Percentiles rank a stretch among this genome's conserved stretches.
phyloP scores from a whole-genome alignment of 1,140 invertebrate species.

The Drosophila micromelanica region DNA sequence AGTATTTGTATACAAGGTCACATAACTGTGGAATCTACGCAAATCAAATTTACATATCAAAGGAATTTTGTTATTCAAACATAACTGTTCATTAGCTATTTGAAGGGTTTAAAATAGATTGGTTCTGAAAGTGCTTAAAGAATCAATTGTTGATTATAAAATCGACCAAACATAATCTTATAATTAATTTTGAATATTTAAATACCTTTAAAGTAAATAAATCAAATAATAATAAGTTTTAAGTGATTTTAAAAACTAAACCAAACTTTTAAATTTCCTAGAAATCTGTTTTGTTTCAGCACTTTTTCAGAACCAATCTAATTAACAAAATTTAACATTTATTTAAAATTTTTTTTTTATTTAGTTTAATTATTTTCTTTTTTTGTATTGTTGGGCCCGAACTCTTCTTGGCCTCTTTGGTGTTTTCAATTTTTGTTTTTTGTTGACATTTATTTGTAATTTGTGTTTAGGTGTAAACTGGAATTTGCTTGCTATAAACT shows the following conservation, averaged over 20 bases:
- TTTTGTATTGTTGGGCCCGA: conserved; percentile 28
- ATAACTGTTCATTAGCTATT: conserved; percentile 39
- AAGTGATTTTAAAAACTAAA: no score
- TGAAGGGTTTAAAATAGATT: conserved; percentile 33
- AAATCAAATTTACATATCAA: conserved; percentile 69
- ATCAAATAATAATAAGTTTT: no score
- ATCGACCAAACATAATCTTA: no score
- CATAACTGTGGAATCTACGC: conserved; percentile 66
- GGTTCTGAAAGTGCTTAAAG: conserved; percentile 19
- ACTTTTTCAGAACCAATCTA: conserved; percentile 49
- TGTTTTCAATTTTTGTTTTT: conserved; percentile 17
- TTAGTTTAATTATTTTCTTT: background rate
- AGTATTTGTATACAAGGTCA: conserved; percentile 65
- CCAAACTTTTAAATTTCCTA: no score
- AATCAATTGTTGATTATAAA: no score
- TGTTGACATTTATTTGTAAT: conserved; percentile 7
- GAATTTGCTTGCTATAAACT: conserved; percentile 79
- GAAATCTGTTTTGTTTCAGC: no score
- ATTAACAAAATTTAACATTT: conserved; percentile 15
- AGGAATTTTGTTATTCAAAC: conserved; percentile 52
- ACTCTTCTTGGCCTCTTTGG: conserved; percentile 3
- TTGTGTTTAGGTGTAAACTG: conserved; percentile 71
- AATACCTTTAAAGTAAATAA: no score
- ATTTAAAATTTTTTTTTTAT: conserved; percentile 15
- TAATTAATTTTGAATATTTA: no score